phyloP scores from a whole-genome alignment of 1,140 invertebrate genomes.

The Bombus breviceps region DNA sequence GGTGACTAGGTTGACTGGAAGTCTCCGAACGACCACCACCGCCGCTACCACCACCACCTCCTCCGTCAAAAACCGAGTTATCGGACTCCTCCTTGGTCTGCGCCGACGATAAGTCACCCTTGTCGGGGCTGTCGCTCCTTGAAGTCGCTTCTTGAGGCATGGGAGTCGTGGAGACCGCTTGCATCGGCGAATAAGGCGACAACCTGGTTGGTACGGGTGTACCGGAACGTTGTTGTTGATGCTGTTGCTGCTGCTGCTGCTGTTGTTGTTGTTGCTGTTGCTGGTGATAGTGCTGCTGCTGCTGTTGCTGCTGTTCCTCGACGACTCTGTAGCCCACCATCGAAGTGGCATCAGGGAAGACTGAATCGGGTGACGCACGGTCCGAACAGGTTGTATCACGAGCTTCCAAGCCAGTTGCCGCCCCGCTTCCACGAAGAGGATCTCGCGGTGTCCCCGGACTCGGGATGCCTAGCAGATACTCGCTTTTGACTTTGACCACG shows the following conservation, averaged over 20 bases:
- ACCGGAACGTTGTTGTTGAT: conserved; percentile 70
- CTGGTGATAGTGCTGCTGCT: conserved; percentile 75
- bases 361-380: conserved; percentile 81
- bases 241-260: conserved; percentile 67
- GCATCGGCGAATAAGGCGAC: conserved; percentile 77
- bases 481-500: conserved; percentile 81
- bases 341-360: conserved; percentile 75
- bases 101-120: conserved; percentile 74
- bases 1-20: conserved; percentile 73
- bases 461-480: conserved; percentile 80
- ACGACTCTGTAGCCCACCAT: conserved; percentile 71
- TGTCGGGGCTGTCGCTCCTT: conserved; percentile 78
- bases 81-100: conserved; percentile 82
- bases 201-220: conserved; percentile 77
- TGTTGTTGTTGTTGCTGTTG: conserved; percentile 72
- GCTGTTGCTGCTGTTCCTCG: conserved; percentile 69
- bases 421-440: conserved; percentile 61
- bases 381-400: conserved; percentile 74
- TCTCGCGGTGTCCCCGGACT: conserved; percentile 78
- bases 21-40: conserved; percentile 68
- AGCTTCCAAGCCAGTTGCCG: conserved; percentile 60
- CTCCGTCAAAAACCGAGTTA: conserved; percentile 83
- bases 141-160: conserved; percentile 76
- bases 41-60: conserved; percentile 70
- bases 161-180: conserved; percentile 77